A percentile compares a stretch with the other conserved stretches of the same genome.
Conservation (phyloP, 1,140 invertebrate species). For the Papilio xuthus region DNA sequence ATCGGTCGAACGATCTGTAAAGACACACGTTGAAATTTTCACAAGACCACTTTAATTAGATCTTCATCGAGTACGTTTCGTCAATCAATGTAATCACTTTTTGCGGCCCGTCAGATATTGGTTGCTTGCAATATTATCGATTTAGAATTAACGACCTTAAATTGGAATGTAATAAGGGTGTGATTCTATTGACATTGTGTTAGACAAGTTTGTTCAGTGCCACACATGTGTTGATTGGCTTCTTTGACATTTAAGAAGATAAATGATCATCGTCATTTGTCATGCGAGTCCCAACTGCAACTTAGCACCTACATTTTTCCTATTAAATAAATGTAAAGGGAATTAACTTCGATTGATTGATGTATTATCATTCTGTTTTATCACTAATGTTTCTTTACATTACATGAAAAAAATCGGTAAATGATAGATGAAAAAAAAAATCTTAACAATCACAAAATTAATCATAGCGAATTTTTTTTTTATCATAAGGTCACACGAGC, state of each 20-base stretch:
- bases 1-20: slow-evolving; percentile 55
- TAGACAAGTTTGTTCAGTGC: slow-evolving; percentile 24
- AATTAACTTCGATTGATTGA: slow-evolving; percentile 72
- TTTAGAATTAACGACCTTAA: slow-evolving; percentile 4
- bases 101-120: slow-evolving; percentile 14
- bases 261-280: slow-evolving; percentile 76
- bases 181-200: not conserved
- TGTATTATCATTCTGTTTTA: slow-evolving; percentile 50
- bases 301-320: slow-evolving; percentile 54
- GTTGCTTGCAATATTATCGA: not conserved
- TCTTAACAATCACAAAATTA: no score
- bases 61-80: slow-evolving; percentile 39
- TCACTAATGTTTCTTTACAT: slow-evolving; percentile 6
- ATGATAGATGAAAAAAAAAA: not conserved
- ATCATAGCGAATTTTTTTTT: no score
- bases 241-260: slow-evolving; percentile 78
- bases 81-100: slow-evolving; percentile 35
- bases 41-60: slow-evolving; percentile 49
- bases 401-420: not conserved
- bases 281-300: slow-evolving; percentile 59
- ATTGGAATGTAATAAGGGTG: slow-evolving; percentile 4
- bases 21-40: slow-evolving; percentile 51
- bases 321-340: slow-evolving; percentile 76
- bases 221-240: slow-evolving; percentile 76
- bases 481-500: no score